phyloP scores from a whole-genome alignment of 2,888 invertebrate species.

The Metallyticus violacea region DNA sequence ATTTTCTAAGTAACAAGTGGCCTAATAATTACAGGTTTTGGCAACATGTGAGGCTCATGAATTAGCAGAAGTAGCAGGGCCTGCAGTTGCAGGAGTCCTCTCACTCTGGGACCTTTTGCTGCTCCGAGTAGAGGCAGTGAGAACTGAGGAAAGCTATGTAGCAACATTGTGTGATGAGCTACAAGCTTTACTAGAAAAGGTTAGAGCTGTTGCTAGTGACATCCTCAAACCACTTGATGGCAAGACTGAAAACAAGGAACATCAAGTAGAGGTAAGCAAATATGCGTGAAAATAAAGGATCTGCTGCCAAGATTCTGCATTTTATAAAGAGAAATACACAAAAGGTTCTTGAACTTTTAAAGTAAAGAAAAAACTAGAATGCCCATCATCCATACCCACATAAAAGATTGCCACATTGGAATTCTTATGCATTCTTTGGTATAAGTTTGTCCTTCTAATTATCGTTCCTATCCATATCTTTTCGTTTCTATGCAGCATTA shows the following conservation, averaged over 20 bases:
- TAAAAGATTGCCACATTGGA: too few species aligned
- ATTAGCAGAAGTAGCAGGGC: conserved; percentile 47
- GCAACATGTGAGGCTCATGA: conserved; percentile 43
- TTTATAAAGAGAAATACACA: too few species aligned
- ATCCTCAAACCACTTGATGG: conserved; percentile 34
- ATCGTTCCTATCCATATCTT: too few species aligned
- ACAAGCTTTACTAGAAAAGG: conserved; percentile 36
- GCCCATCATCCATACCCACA: too few species aligned
- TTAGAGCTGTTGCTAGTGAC: conserved; percentile 34
- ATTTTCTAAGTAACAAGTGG: not conserved
- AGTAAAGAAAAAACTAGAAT: too few species aligned
- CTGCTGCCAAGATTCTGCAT: too few species aligned
- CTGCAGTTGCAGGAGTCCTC: conserved; percentile 45
- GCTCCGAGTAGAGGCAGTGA: conserved; percentile 44
- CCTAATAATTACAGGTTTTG: conserved; percentile 33
- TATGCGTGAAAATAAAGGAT: too few species aligned
- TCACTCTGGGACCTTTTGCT: conserved; percentile 50
- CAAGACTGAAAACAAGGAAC: conserved; percentile 17
- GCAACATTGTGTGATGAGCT: conserved; percentile 35
- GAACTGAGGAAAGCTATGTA: conserved; percentile 27
- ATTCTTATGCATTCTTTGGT: too few species aligned
- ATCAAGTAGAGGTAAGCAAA: conserved; percentile 25
- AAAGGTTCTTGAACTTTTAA: too few species aligned
- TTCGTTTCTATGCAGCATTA: too few species aligned
- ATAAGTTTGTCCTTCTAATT: too few species aligned